phyloP scores from a whole-genome alignment of 2,113 vertebrate genomes.

The Typhlomys cinereus region DNA sequence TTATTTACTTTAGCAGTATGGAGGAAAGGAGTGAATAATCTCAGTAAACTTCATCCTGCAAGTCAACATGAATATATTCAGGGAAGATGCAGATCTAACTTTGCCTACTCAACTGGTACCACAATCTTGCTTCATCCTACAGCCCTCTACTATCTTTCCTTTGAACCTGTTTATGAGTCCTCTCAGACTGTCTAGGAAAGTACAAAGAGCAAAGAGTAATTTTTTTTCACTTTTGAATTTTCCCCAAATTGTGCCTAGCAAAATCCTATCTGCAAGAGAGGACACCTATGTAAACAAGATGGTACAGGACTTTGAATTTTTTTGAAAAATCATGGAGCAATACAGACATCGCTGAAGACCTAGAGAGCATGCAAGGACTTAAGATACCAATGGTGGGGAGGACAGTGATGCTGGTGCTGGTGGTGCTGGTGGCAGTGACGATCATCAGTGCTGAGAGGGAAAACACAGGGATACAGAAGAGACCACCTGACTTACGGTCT shows the following conservation, averaged over 20 bases:
- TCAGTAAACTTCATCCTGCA: neutral
- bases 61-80: neutral
- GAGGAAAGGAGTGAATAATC: conserved; percentile 1
- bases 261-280: neutral
- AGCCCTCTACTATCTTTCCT: neutral
- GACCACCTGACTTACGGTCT: neutral
- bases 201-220: neutral
- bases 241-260: neutral
- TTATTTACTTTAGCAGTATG: neutral
- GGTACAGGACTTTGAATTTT: neutral
- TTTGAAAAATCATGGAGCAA: neutral
- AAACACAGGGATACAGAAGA: neutral
- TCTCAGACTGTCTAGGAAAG: neutral
- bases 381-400: neutral
- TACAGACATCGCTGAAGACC: neutral
- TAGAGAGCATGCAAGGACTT: neutral
- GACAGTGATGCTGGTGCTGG: no score
- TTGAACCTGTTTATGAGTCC: neutral
- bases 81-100: neutral
- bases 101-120: neutral
- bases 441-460: neutral
- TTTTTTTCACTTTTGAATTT: conserved; percentile 10
- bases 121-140: neutral
- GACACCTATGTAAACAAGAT: neutral
- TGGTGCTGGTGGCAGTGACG: no score